Evolutionary conservation across 2,797 vertebrate species (phyloP), one percentile per base, ranked within the genome.

Genomic region (Nannoperca obscura): DNA sequence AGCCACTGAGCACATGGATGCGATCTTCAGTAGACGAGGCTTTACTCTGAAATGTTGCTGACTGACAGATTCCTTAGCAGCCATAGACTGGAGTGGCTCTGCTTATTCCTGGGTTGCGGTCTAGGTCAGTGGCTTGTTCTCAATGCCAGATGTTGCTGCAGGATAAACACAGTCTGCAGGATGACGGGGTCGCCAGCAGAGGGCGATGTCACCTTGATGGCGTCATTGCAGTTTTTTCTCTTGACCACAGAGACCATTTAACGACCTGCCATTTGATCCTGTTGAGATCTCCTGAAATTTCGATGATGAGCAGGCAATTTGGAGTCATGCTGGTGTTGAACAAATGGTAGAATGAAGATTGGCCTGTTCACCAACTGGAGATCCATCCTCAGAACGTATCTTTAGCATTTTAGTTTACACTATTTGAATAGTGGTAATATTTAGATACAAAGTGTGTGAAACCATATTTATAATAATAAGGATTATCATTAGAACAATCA

Each of bases 61-160:
- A 94, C 93, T 88, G 90, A 89, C 84, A 77, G 90, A 94, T 94
- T 94, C 93, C 91, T 91, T 71, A 83, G 88, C 91, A 89, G 88
- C 87, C 88, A 80, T 81, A 88, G 91, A 87, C 86, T 90, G 82
- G 83, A 90, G 87, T 82, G 81, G 86, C 85, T 91, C 77, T 83
- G 84, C 90, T 89, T 92, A 92, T 94, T 92, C 89, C 89, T 89
- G 89, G 89, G 83, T 76, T 92, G 92, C 50, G 92, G 91, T 94
- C 78, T 80, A 32, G 76, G 81, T 87, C 85, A 74, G 79, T 34
- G 79, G 88, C 84, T 91, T 89, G 80, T 76, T 86, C 85, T 86
- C 78, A 93, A 91, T 89, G 81, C 93, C 93, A 93, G 91, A 93
- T 92, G 91, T 93, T 84, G 72, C 76, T 84, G 68, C 53, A 62